These are phyloP conservation scores for Seira ritae DNA, from an alignment of 2,888 invertebrate genomes.

Conservation along the genomic window DNA sequence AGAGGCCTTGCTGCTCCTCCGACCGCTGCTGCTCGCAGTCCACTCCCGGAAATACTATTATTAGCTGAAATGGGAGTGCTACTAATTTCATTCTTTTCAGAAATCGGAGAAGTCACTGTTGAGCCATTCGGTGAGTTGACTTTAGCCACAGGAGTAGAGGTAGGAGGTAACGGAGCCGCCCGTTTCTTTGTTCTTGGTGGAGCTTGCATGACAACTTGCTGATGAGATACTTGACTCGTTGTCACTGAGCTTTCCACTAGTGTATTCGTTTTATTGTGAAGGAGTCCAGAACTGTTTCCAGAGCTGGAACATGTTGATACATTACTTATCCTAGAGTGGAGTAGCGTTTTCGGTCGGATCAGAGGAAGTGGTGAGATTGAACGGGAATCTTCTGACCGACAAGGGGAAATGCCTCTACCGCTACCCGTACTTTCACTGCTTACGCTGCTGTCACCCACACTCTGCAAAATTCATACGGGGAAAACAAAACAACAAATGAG, in stretches of 20 bases:
- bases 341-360: constrained; percentile 58
- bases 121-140: constrained; percentile 47
- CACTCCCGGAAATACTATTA: constrained; percentile 4
- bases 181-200: constrained; percentile 72
- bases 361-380: constrained; percentile 73
- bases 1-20: constrained; percentile 74
- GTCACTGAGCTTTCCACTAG: constrained; percentile 44
- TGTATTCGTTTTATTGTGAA: constrained; percentile 37
- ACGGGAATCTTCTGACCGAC: constrained; percentile 79
- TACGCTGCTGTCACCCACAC: constrained; percentile 76
- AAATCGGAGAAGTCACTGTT: constrained; percentile 76
- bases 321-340: constrained; percentile 66
- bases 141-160: constrained; percentile 41
- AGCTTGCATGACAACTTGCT: constrained; percentile 58
- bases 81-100: constrained; percentile 32
- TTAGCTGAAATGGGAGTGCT: constrained; percentile 41
- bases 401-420: constrained; percentile 79
- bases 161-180: constrained; percentile 72
- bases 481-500: constrained; percentile 30
- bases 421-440: constrained; percentile 78
- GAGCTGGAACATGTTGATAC: constrained; percentile 66
- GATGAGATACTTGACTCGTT: constrained; percentile 41
- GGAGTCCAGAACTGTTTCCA: constrained; percentile 58
- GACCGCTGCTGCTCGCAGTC: constrained; percentile 7
- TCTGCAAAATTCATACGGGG: constrained; percentile 71